phyloP scores from a whole-genome alignment of 1,140 invertebrate genomes.

The Probaryconus sp. region DNA sequence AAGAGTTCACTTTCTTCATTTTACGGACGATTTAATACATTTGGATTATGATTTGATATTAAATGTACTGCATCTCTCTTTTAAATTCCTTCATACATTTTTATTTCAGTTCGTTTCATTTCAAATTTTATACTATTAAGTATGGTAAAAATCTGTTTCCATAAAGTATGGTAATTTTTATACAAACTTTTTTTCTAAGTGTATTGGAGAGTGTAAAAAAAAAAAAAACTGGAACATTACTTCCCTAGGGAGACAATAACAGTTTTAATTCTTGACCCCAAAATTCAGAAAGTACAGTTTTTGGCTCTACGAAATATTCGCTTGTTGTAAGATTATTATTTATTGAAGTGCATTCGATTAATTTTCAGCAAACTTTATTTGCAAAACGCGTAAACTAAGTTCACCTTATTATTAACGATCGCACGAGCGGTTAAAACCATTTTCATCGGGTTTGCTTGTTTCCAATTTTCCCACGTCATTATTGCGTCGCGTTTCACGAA shows the following conservation, averaged over 20 bases:
- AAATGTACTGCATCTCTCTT: neutral
- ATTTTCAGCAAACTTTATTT: slow-evolving; percentile 5
- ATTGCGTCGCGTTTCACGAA: slow-evolving; percentile 45
- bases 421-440: slow-evolving; percentile 36
- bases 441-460: neutral
- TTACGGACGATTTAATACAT: slow-evolving; percentile 21
- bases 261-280: neutral
- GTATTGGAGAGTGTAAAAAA: too few relatives aligned
- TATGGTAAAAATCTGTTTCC: too few relatives aligned
- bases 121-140: too few relatives aligned
- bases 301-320: slow-evolving; percentile 1
- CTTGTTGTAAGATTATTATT: slow-evolving; percentile 11
- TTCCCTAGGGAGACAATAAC: neutral
- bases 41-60: slow-evolving; percentile 5
- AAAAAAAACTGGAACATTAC: too few relatives aligned
- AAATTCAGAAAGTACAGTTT: too few relatives aligned
- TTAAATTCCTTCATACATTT: too few relatives aligned
- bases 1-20: slow-evolving; percentile 12
- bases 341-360: slow-evolving; percentile 28
- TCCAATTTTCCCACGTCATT: slow-evolving; percentile 41
- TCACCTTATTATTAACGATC: slow-evolving; percentile 34
- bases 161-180: too few relatives aligned
- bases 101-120: too few relatives aligned
- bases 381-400: slow-evolving; percentile 25
- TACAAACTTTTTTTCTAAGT: too few relatives aligned